Percentiles rank a stretch among this genome's conserved stretches.
Conservation (phyloP, 30 jellyfish, hydroid and myxozoan species). For the Hydractinia echinata region DNA sequence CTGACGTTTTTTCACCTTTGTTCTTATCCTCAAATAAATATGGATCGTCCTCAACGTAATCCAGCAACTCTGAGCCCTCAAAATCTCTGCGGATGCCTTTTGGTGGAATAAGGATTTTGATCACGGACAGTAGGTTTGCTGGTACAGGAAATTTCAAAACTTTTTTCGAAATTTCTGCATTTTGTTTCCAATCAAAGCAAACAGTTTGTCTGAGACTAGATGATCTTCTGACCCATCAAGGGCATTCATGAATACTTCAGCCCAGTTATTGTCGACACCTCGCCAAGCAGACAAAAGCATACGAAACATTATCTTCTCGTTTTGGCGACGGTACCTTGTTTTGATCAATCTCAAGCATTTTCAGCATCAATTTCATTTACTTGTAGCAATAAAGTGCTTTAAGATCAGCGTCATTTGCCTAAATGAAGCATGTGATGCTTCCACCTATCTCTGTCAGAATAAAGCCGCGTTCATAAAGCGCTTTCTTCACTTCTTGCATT, state of each 20-base stretch:
- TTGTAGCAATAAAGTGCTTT: constrained; percentile 21
- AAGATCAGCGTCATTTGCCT: constrained; percentile 4
- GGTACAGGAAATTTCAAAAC: constrained; percentile 37
- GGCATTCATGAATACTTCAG: constrained; percentile 31
- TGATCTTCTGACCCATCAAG: constrained; percentile 49
- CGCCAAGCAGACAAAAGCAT: constrained; percentile 49
- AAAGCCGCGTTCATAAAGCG: constrained; percentile 7
- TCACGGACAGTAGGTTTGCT: constrained; percentile 35
- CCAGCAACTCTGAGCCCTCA: constrained; percentile 51
- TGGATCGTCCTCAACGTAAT: constrained; percentile 15
- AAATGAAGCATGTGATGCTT: constrained; percentile 5
- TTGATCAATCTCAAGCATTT: constrained; percentile 38
- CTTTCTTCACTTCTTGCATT: neutral
- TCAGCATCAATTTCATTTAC: constrained; percentile 42
- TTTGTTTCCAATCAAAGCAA: constrained; percentile 37
- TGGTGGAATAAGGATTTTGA: constrained; percentile 37
- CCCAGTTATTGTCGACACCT: constrained; percentile 31
- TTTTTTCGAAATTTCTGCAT: constrained; percentile 26
- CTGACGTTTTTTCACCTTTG: neutral
- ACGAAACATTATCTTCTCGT: constrained; percentile 35
- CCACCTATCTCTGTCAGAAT: neutral
- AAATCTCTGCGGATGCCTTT: constrained; percentile 27
- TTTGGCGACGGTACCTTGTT: constrained; percentile 36
- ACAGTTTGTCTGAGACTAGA: constrained; percentile 41
- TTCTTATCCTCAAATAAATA: constrained; percentile 4